Conservation (phyloP, 2,888 invertebrate species). For the Drosophila neotestacea region DNA sequence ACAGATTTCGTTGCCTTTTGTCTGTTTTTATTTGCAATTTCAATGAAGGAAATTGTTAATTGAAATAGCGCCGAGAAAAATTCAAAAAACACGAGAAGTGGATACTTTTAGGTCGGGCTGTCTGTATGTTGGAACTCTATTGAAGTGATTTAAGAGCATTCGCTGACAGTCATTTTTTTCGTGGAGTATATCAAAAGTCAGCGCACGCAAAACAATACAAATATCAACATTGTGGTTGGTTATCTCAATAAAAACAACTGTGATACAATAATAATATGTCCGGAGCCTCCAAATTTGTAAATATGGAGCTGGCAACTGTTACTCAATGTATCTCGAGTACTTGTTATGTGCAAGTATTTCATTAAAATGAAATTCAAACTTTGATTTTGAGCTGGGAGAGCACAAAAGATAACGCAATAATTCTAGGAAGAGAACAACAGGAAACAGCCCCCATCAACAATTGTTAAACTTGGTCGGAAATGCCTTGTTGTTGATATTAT, state of each 20-base stretch:
- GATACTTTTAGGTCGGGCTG: constrained; percentile 8
- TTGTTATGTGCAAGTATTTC: constrained; percentile 37
- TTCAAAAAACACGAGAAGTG: constrained; percentile 1
- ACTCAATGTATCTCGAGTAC: constrained; percentile 12
- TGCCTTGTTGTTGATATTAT: constrained; percentile 5
- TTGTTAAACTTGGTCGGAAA: constrained; percentile 3
- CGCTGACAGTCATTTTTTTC: constrained; percentile 14
- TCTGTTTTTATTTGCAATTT: constrained; percentile 69
- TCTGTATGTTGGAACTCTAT: neutral
- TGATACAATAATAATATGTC: constrained; percentile 25
- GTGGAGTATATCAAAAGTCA: constrained; percentile 27
- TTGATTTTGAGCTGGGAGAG: constrained; percentile 17
- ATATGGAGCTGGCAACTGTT: constrained; percentile 13
- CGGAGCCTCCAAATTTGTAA: neutral
- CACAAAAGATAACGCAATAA: constrained; percentile 19
- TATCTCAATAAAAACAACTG: constrained; percentile 40
- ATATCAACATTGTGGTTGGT: constrained; percentile 18
- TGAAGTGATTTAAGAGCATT: constrained; percentile 7
- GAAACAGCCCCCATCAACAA: constrained; percentile 1
- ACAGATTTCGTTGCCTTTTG: constrained; percentile 53
- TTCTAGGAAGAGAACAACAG: constrained; percentile 16
- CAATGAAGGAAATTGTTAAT: constrained; percentile 62
- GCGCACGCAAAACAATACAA: constrained; percentile 36
- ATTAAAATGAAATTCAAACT: constrained; percentile 48
- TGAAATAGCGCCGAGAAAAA: constrained; percentile 43